These are phyloP conservation scores for Enteromius anoplus DNA, from an alignment of 2,797 vertebrate species.

Conservation along the genomic window DNA sequence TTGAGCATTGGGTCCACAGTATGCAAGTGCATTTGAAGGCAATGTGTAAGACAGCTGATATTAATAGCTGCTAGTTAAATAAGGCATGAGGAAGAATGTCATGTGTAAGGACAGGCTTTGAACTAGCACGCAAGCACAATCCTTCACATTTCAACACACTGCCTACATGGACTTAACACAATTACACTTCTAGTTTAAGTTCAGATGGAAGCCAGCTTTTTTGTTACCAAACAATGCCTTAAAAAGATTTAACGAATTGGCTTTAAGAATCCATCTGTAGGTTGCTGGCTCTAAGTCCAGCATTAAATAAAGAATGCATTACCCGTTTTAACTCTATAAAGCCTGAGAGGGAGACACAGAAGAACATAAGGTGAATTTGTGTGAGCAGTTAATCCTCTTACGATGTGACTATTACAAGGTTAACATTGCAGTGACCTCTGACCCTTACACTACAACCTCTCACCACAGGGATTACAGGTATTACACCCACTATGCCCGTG, in stretches of 20 bases:
- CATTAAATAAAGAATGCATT: background rate
- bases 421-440: conserved; percentile 40
- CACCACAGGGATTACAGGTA: conserved; percentile 18
- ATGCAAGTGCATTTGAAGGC: conserved; percentile 17
- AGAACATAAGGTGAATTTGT: conserved; percentile 32
- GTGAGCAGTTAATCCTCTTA: conserved; percentile 38
- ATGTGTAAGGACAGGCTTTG: conserved; percentile 35
- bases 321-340: conserved; percentile 15
- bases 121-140: conserved; percentile 46
- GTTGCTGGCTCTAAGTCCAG: background rate
- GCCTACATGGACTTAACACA: conserved; percentile 18
- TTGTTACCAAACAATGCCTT: background rate
- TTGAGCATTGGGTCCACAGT: background rate
- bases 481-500: background rate
- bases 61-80: conserved; percentile 58
- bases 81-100: conserved; percentile 43
- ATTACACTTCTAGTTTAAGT: conserved; percentile 26
- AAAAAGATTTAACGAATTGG: background rate
- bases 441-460: conserved; percentile 10
- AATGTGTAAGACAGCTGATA: conserved; percentile 41
- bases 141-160: conserved; percentile 11
- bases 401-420: conserved; percentile 1
- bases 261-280: background rate
- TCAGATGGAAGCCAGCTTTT: background rate
- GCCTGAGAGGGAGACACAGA: conserved; percentile 11